These are phyloP conservation scores for Adelognathus sp. DNA, from an alignment of 2,888 invertebrate genomes.

Conservation along the genomic window DNA sequence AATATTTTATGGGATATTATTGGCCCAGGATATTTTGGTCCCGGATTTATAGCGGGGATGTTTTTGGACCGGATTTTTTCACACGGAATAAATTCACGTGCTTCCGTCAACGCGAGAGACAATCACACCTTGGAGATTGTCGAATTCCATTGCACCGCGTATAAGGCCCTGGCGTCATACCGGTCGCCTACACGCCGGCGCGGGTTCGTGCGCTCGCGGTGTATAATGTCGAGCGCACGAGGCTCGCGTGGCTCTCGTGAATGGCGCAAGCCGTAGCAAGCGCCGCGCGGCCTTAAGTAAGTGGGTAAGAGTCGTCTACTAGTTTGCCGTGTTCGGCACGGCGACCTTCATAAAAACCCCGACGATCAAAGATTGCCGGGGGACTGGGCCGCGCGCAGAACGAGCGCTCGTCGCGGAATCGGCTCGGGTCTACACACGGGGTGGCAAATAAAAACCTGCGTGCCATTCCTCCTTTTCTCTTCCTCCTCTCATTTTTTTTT, in stretches of 20 bases:
- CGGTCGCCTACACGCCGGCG: conserved; percentile 26
- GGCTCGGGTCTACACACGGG: conserved; percentile 34
- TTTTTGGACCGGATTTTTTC: too few relatives aligned
- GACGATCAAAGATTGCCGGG: conserved; percentile 73
- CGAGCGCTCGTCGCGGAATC: conserved; percentile 42
- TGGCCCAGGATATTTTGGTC: too few relatives aligned
- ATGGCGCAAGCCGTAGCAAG: conserved; percentile 64
- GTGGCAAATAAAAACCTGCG: conserved; percentile 57
- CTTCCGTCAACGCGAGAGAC: neutral
- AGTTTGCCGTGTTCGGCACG: conserved; percentile 52
- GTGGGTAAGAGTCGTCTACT: conserved; percentile 45
- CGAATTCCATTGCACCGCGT: conserved; percentile 22
- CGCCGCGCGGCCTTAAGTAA: conserved; percentile 48
- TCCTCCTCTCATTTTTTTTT: conserved; percentile 23
- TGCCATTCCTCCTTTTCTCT: conserved; percentile 51
- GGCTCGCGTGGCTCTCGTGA: conserved; percentile 59
- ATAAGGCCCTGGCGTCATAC: conserved; percentile 39
- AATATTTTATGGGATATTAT: too few relatives aligned
- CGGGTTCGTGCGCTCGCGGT: conserved; percentile 22
- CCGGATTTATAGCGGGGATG: too few relatives aligned
- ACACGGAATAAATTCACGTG: too few relatives aligned
- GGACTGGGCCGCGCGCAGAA: conserved; percentile 47
- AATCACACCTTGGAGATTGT: neutral
- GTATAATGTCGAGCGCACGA: conserved; percentile 34
- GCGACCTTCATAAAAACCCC: conserved; percentile 76